Conservation (phyloP, 2,888 invertebrate genomes). For the Rhaphigaster nebulosa region DNA sequence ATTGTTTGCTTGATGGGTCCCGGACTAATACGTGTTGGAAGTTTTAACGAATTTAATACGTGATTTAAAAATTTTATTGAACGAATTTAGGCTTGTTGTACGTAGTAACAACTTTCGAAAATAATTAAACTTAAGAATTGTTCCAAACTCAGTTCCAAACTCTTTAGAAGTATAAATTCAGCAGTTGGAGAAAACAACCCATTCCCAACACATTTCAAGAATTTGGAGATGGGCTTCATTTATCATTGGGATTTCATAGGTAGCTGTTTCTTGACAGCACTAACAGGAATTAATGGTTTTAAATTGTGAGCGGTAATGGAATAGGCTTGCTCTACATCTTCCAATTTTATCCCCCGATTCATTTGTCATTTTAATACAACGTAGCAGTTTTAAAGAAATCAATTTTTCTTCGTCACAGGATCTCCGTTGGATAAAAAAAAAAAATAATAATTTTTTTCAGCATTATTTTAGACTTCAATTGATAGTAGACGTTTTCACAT, state of each 20-base stretch:
- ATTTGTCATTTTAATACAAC: constrained; percentile 34
- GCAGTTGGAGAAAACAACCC: not conserved
- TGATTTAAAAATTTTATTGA: too few relatives aligned
- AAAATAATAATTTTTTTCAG: not conserved
- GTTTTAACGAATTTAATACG: too few relatives aligned
- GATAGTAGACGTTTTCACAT: too few relatives aligned
- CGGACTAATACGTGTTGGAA: too few relatives aligned
- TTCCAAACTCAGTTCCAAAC: not conserved
- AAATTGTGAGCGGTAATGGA: constrained; percentile 13
- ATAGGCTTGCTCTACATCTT: constrained; percentile 17
- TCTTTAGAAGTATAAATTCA: not conserved
- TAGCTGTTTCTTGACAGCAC: constrained; percentile 26
- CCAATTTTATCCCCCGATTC: constrained; percentile 4
- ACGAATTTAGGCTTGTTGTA: too few relatives aligned
- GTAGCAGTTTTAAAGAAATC: constrained; percentile 1
- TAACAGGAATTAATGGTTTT: constrained; percentile 31
- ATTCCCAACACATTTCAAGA: constrained; percentile 5
- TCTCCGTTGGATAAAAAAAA: not conserved
- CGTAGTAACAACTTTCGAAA: not conserved
- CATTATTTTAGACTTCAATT: not conserved
- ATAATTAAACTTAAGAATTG: not conserved
- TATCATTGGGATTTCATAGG: constrained; percentile 37
- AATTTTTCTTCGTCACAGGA: not conserved
- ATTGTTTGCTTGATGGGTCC: too few relatives aligned
- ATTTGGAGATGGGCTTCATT: not conserved